These are phyloP conservation scores for Glyptemys insculpta DNA, from an alignment of 2,797 vertebrate species.

Conservation along the genomic window DNA sequence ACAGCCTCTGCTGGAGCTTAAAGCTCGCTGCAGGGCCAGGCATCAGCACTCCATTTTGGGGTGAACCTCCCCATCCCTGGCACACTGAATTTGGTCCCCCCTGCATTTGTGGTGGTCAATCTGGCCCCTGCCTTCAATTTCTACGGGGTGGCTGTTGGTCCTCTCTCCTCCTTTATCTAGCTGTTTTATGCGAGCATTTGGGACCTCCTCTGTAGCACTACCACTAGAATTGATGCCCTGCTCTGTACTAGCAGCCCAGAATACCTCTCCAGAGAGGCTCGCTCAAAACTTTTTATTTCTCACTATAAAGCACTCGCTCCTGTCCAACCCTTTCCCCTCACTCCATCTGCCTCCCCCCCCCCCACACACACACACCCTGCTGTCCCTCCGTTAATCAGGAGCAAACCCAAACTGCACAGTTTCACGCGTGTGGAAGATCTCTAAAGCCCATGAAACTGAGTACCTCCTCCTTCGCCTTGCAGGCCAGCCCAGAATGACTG, in stretches of 20 bases:
- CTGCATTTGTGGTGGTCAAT: fast-evolving
- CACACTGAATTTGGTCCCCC: not conserved
- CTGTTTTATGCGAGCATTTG: not conserved
- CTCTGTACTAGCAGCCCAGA: not conserved
- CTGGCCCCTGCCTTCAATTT: not conserved
- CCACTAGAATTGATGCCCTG: not conserved
- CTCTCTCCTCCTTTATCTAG: not conserved
- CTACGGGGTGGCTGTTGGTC: not conserved
- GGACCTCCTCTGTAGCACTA: too few species aligned
- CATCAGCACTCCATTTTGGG: not conserved
- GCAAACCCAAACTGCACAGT: not conserved
- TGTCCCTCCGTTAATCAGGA: not conserved
- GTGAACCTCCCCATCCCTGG: not conserved
- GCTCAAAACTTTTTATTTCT: not conserved
- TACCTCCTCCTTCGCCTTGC: not conserved
- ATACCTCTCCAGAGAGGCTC: not conserved
- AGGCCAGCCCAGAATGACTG: not conserved
- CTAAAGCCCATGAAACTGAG: not conserved
- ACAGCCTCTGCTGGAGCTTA: not conserved
- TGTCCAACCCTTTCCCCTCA: not conserved
- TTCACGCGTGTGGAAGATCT: not conserved
- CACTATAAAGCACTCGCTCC: not conserved
- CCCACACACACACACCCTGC: too few species aligned
- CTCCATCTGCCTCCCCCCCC: fast-evolving
- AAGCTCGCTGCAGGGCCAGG: not conserved